Evolutionary conservation across 2,888 invertebrate genomes (phyloP), one percentile per base, ranked within the genome.

Genomic region (Chrysolina americana): DNA sequence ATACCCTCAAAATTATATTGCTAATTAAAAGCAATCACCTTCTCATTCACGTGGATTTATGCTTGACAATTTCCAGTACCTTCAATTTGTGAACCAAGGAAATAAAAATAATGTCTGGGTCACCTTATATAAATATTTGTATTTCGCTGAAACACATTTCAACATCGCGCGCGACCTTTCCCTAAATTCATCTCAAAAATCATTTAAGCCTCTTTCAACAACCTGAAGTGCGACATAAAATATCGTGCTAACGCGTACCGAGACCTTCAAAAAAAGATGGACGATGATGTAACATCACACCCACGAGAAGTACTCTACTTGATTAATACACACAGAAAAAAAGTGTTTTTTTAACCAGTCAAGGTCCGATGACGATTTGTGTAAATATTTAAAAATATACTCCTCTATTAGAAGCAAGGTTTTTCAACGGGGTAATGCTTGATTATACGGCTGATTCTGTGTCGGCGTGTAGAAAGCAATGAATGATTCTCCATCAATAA

Each of bases 371-470:
- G 48, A 66, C 28, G 66, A 50, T 48, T 44, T 23, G 41, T 66
- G 66, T 66, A 66, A 66, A 66, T 66, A 66, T 66, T 66, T 66
- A 50, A 50, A 65, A 66, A 66, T 66, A 66, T 23, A 47, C 47
- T 64, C 0, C 36, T 66, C 59, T 28, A 66, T 66, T 66, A 50
- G 17, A 66, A 50, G 13, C 66, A 50, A 48, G 65, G 65, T n/a
- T 48, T 47, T 23, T 23, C n/a, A n/a, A 21, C 21, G 23, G 48
- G 28, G 48, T 47, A 23, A 13, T 10, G 19, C 13, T 53, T 21
- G 13, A 53, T 21, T 23, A 53, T 13, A 21, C 53, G 11, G 13
- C 10, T 53, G 19, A 19, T 11, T 53, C 21, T 21, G 21, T 53
- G 17, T 19, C 0, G 8, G 36, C 8, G 28, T 28, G 28, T 28